Base-by-base conservation (phyloP, 2,113 vertebrate genomes). In the Emydocephalus ijimae region DNA sequence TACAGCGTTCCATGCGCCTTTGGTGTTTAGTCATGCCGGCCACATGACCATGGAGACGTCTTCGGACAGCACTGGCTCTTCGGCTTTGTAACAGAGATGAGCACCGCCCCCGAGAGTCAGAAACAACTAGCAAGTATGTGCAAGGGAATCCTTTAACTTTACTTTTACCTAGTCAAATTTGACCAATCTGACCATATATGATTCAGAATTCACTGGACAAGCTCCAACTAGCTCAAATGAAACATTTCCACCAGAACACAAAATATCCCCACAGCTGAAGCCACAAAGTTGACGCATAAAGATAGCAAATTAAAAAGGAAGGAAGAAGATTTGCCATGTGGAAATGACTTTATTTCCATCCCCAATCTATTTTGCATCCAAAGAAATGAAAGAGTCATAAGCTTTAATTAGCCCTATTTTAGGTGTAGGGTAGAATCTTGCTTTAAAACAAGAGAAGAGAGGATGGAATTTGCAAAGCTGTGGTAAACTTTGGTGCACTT, bases 401-500 rank as follows among this genome's bases (percentile, higher is more conserved):
- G 21, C 24, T 50, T 50, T 26, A 29, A 29, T 26, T 18, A 61
- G 39, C 3, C 45, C 12, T 90, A 10, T 69, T 90, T 18, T 50
- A 9, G 3, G 26, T n/a, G 20, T 21, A 18, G 57, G 24, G 10
- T 69, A 91, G 69, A 39, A 91, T 9, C 21, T 4, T 21, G 12
- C 69, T 85, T 91, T 26, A 55, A 50, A 69, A 89, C n/a, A 61
- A 90, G 55, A 43, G 24, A 20, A 9, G n/a, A 12, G 24, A 8
- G 12, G 2, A 8, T 55, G 21, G 12, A 11, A 85, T 56, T 29
- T 39, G 20, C 52, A 85, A 85, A 12, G 43, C 43, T 5, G 12
- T 10, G 10, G 7, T 90, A 93, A 92, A 57, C 95, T 94, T 85
- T 0, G 3, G 91, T 93, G 43, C 90, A 95, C 95, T 55, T 95